These are phyloP conservation scores for Phaonia tiefii DNA, from an alignment of 2,888 invertebrate genomes.

Conservation along the genomic window DNA sequence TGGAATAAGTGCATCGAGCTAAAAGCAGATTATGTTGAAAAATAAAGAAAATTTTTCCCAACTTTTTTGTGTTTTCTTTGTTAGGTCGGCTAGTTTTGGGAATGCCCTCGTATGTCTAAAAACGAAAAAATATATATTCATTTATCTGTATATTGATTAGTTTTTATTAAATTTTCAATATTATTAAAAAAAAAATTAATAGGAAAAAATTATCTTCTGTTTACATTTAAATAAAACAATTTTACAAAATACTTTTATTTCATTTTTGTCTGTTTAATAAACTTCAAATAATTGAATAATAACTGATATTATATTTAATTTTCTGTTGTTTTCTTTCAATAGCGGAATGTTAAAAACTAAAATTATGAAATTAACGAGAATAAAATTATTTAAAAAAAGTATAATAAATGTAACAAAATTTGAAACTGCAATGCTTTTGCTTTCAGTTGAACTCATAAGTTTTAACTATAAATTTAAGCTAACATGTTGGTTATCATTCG, in stretches of 20 bases:
- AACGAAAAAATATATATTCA: constrained; percentile 39
- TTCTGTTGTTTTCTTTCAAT: constrained; percentile 34
- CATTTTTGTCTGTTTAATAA: constrained; percentile 6
- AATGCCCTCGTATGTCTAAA: too few relatives aligned
- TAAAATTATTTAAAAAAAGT: constrained; percentile 20
- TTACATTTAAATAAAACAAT: constrained; percentile 39
- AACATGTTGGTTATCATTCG: constrained; percentile 7
- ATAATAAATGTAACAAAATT: constrained; percentile 30
- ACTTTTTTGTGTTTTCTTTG: too few relatives aligned
- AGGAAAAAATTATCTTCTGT: constrained; percentile 36
- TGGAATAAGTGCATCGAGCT: too few relatives aligned
- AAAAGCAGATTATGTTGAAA: too few relatives aligned
- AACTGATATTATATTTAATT: constrained; percentile 42
- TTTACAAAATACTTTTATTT: constrained; percentile 43
- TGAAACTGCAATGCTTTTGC: background rate
- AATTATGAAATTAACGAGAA: constrained; percentile 25
- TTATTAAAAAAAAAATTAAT: constrained; percentile 43
- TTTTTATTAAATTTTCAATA: constrained; percentile 52
- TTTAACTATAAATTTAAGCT: constrained; percentile 57
- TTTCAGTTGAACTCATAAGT: constrained; percentile 27
- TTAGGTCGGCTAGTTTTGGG: too few relatives aligned
- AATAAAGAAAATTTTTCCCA: too few relatives aligned
- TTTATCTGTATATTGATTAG: constrained; percentile 44
- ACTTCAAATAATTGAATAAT: constrained; percentile 40
- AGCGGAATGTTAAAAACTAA: constrained; percentile 60